Evolutionary conservation across 2,797 vertebrate species (phyloP).

Genomic region (Phataginus tricuspis): DNA sequence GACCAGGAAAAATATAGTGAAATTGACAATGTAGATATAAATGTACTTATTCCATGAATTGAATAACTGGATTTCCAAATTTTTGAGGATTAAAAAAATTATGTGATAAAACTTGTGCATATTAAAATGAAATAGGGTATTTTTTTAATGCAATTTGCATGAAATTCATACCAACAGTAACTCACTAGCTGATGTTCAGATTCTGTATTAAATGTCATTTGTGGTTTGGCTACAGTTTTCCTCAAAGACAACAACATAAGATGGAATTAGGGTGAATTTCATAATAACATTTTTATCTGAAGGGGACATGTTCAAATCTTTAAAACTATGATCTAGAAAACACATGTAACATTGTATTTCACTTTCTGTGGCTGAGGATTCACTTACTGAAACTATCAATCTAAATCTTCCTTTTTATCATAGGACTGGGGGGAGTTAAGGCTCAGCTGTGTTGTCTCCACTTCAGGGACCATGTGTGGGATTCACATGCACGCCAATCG

Average conservation of each 20-base stretch:
- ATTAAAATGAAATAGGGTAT: background rate
- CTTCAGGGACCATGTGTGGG: background rate
- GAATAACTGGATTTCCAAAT: constrained; percentile 25
- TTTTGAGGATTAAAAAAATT: constrained; percentile 1
- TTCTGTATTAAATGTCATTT: background rate
- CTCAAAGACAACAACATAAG: constrained; percentile 9
- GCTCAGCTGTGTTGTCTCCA: background rate
- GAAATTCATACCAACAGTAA: background rate
- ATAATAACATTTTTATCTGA: background rate
- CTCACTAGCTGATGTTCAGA: background rate
- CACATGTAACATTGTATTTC: background rate
- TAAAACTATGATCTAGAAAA: background rate
- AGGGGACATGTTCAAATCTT: background rate
- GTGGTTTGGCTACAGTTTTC: background rate
- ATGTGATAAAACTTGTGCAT: background rate
- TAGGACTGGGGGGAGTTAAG: background rate
- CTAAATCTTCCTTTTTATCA: background rate
- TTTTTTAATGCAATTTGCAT: background rate
- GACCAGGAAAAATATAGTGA: constrained; percentile 4
- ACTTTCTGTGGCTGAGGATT: background rate
- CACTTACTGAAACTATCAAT: background rate
- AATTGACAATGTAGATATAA: constrained; percentile 4
- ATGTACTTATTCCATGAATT: constrained; percentile 28
- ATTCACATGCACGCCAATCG: background rate
- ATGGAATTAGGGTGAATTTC: background rate